Evolutionary conservation across 2,113 vertebrate genomes (phyloP).

Genomic region (Corythornis vintsioides): DNA sequence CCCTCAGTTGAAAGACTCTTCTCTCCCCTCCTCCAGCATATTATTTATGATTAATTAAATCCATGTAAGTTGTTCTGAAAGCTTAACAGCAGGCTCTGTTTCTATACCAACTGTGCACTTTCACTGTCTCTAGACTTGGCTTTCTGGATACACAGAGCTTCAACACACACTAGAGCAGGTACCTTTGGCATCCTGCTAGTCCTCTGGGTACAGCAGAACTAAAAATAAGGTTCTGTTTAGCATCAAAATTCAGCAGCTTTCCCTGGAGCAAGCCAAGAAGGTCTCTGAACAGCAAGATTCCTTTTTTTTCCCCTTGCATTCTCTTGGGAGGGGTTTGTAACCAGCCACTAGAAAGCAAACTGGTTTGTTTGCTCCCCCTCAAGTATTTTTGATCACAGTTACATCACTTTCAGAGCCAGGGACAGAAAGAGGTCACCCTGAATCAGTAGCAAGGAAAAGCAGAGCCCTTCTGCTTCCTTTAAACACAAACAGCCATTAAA

Average conservation of each 20-base stretch:
- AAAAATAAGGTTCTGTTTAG: background rate
- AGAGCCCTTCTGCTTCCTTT: background rate
- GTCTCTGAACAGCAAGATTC: background rate
- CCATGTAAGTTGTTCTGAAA: background rate
- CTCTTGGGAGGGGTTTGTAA: background rate
- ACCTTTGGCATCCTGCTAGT: background rate
- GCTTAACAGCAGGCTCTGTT: background rate
- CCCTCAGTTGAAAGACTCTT: background rate
- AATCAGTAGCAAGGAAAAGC: background rate
- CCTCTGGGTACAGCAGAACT: accelerated
- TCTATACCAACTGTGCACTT: background rate
- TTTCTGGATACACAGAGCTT: background rate
- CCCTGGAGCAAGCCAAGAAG: background rate
- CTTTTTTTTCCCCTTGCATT: background rate
- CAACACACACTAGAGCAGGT: accelerated
- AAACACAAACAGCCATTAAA: too few species aligned
- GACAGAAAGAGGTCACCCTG: slow-evolving; percentile 24
- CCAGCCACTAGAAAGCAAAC: background rate
- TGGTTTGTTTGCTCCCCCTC: background rate
- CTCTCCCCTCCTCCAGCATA: background rate
- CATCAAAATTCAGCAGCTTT: background rate
- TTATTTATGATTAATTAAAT: background rate
- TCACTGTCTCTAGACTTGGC: background rate
- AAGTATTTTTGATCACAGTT: background rate
- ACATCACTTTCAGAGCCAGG: background rate